Evolutionary conservation across 2,797 vertebrate species (phyloP).

Genomic region (Nothura maculosa): DNA sequence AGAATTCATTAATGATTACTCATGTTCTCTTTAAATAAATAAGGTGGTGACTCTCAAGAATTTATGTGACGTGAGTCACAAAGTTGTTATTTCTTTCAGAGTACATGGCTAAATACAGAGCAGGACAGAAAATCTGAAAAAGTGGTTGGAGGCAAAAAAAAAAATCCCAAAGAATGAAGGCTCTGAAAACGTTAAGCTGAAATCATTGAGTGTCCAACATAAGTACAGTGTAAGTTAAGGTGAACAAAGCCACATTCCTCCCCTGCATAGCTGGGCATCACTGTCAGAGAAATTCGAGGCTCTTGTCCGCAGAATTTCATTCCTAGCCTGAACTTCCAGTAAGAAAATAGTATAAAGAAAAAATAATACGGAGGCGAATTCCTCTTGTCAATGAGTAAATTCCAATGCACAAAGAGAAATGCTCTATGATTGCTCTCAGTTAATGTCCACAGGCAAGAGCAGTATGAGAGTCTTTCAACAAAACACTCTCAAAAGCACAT

Average conservation of each 20-base stretch:
- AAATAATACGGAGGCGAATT: slow-evolving; percentile 17
- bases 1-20: slow-evolving; percentile 72
- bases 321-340: neutral
- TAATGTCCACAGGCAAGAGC: slow-evolving; percentile 22
- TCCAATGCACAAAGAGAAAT: neutral
- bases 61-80: slow-evolving; percentile 73
- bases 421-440: slow-evolving; percentile 12
- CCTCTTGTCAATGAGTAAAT: neutral
- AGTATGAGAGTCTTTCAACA: neutral
- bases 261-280: neutral
- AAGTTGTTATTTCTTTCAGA: slow-evolving; percentile 61
- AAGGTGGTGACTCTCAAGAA: slow-evolving; percentile 63
- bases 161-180: neutral
- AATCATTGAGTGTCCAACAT: neutral
- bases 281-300: neutral
- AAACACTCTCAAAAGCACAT: neutral
- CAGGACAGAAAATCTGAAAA: slow-evolving; percentile 27
- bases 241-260: neutral
- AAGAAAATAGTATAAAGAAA: slow-evolving; percentile 3
- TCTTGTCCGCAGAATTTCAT: neutral
- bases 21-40: slow-evolving; percentile 75
- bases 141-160: neutral
- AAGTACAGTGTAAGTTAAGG: neutral
- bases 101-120: slow-evolving; percentile 14
- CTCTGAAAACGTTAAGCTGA: slow-evolving; percentile 7